Conservation (phyloP, 2,888 invertebrate genomes). For the Beris morrisii region DNA sequence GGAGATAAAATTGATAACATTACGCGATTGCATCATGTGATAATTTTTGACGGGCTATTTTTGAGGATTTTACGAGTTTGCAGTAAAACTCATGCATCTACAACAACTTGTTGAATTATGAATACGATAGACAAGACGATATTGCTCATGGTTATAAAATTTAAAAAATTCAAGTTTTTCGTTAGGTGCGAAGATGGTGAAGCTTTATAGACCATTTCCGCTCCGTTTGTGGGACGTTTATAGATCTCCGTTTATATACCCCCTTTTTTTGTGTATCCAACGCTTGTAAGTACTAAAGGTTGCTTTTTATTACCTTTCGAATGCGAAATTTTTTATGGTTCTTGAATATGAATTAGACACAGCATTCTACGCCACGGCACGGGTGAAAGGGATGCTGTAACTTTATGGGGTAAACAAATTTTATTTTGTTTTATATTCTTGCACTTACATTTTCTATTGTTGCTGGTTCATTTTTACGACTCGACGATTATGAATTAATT, state of each 20-base stretch:
- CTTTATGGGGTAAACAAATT: no score
- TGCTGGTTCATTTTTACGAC: no score
- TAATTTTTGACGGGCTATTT: conserved; percentile 14
- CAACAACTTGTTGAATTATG: conserved; percentile 20
- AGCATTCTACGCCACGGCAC: neutral
- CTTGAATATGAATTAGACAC: conserved; percentile 22
- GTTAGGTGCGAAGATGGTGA: conserved; percentile 1
- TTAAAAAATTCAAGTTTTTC: conserved; percentile 7
- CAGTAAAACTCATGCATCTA: conserved; percentile 1
- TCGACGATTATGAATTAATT: no score
- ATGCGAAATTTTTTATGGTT: conserved; percentile 14
- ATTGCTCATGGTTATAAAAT: neutral
- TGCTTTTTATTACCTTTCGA: conserved; percentile 7
- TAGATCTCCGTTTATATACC: no score
- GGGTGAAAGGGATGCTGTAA: neutral
- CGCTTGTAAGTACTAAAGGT: neutral
- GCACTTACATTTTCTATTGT: no score
- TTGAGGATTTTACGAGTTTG: conserved; percentile 2
- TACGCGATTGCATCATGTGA: conserved; percentile 6
- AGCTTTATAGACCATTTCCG: conserved; percentile 16
- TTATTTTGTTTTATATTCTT: no score
- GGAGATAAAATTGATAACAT: neutral
- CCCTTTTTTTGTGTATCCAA: neutral
- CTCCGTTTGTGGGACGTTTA: no score
- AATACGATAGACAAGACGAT: neutral